Evolutionary conservation across 2,113 vertebrate species (phyloP).

Genomic region (Anolis sagrei): DNA sequence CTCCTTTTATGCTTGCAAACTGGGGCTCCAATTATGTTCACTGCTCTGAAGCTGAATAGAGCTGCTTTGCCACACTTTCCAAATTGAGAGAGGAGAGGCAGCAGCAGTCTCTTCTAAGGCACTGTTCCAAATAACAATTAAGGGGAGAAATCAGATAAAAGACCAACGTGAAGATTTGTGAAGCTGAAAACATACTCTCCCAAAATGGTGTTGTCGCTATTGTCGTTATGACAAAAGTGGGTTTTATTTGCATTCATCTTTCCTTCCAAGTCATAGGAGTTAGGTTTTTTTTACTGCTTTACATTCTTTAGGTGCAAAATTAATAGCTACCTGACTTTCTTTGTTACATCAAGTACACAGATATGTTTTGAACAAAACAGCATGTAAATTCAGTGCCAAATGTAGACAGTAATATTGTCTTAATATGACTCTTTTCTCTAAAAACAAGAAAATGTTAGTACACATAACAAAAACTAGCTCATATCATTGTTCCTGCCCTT

Average conservation of each 20-base stretch:
- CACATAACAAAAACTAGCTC: neutral
- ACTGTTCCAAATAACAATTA: slow-evolving; percentile 67
- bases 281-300: slow-evolving; percentile 47
- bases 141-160: slow-evolving; percentile 63
- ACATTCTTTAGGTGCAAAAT: neutral
- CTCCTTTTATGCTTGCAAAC: slow-evolving; percentile 63
- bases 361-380: slow-evolving; percentile 22
- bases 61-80: slow-evolving; percentile 64
- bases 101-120: slow-evolving; percentile 58
- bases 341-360: slow-evolving; percentile 35
- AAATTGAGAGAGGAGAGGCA: slow-evolving; percentile 57
- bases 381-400: slow-evolving; percentile 14
- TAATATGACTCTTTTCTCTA: neutral
- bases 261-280: slow-evolving; percentile 25
- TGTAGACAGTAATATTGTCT: neutral
- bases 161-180: slow-evolving; percentile 60
- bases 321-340: slow-evolving; percentile 36
- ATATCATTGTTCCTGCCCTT: slow-evolving; percentile 3
- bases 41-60: slow-evolving; percentile 72
- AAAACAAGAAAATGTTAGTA: neutral
- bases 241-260: slow-evolving; percentile 43
- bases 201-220: slow-evolving; percentile 50
- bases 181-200: slow-evolving; percentile 63
- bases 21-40: slow-evolving; percentile 67
- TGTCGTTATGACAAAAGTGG: slow-evolving; percentile 62